Percentiles rank a stretch among this genome's conserved stretches.
These are phyloP conservation scores for Rallus crepitans DNA, from an alignment of 2,797 vertebrate genomes.

Conservation along the genomic window DNA sequence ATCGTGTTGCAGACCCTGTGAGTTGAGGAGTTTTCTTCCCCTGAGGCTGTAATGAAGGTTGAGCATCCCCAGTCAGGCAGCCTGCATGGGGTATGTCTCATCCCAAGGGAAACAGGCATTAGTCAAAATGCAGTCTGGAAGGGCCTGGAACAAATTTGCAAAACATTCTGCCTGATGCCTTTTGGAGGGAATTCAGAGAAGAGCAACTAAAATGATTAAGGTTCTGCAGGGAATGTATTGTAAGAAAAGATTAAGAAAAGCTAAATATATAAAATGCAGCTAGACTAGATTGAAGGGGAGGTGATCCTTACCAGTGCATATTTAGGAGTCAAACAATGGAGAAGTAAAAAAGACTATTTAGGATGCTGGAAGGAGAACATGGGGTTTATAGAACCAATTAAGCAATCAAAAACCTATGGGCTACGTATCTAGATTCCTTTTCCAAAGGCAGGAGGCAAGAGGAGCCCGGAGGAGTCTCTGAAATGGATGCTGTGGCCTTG, in stretches of 20 bases:
- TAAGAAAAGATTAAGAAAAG: conserved; percentile 41
- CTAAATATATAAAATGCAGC: conserved; percentile 31
- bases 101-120: not conserved
- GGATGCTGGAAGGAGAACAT: not conserved
- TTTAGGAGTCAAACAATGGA: conserved; percentile 20
- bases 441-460: not conserved
- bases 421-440: not conserved
- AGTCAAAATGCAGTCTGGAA: conserved; percentile 26
- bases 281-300: conserved; percentile 9
- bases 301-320: not conserved
- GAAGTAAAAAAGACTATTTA: not conserved
- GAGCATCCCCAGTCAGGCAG: not conserved
- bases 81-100: not conserved
- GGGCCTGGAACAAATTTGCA: conserved; percentile 11
- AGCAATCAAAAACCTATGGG: not conserved
- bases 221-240: conserved; percentile 44
- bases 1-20: not conserved
- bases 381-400: not conserved
- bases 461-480: not conserved
- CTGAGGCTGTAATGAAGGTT: not conserved
- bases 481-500: not conserved
- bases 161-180: not conserved
- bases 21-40: not conserved
- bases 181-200: conserved; percentile 56
- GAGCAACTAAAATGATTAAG: conserved; percentile 49